Evolutionary conservation across 2,113 vertebrate species (phyloP), one percentile per base, ranked within the genome.

Genomic region (Cettia cetti): DNA sequence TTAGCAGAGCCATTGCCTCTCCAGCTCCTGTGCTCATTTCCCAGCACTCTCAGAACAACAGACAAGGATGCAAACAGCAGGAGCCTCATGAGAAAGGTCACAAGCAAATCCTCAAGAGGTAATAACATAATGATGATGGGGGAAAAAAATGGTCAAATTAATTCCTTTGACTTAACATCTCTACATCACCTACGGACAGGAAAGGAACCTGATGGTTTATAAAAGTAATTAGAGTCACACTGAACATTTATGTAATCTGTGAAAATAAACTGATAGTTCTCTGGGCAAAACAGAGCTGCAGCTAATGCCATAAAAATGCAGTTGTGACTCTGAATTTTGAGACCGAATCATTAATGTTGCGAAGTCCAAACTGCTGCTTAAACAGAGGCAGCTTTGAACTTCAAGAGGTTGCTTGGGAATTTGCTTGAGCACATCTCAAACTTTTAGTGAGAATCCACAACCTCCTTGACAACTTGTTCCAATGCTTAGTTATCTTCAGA

Each of bases 71-170:
- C 10, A 26, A 26, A 9, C 0, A 30, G 18, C 71, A 83, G 81
- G 30, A 65, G 11, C 40, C 16, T 33, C 24, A 13, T 0, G 9
- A 64, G 21, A 47, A 85, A 65, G 26, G 40, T 21, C 49, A 59
- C 0, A 0, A 8, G 8, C 31, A 81, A 86, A 23, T 4, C 3
- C 22, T 81, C 37, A 21, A 13, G 5, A 40, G 4, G 8, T 56
- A 33, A 54, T 13, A 49, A 40, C 9, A 6, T 18, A 31, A 78
- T 5, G 11, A 82, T 4, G 13, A 54, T 0, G 1, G 18, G 10
- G 4, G 14, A 26, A 24, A 30, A 39, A 5, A 11, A 42, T 2
- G 10, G 16, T 30, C 40, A 59, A 5, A 54, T 59, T 23, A 75
- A 54, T 28, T 90, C 10, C 12, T 84, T 54, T 70, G 13, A 37